Conservation (phyloP, 2,888 invertebrate species). For the Pandemis heparana region DNA sequence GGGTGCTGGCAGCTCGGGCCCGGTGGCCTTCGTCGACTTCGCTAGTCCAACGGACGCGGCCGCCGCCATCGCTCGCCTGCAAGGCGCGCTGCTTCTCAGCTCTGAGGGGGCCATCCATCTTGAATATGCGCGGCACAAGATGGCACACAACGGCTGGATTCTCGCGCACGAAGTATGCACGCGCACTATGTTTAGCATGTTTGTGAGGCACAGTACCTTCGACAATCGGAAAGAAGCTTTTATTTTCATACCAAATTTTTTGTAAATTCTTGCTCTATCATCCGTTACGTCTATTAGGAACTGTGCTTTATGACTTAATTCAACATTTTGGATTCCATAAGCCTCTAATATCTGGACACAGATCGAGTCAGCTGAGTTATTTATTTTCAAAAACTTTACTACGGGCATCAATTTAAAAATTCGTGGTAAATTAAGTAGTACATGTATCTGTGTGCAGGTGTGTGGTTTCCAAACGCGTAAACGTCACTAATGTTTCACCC, state of each 20-base stretch:
- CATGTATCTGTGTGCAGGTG: conserved; percentile 22
- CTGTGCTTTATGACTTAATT: conserved; percentile 20
- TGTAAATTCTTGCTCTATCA: background rate
- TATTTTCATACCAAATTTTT: background rate
- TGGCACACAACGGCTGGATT: conserved; percentile 91
- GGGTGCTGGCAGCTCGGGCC: conserved; percentile 86
- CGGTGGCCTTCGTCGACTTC: conserved; percentile 99
- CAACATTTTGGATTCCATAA: conserved; percentile 48
- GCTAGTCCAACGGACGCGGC: conserved; percentile 96
- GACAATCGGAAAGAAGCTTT: background rate
- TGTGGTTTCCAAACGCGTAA: conserved; percentile 55
- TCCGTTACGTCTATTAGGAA: background rate
- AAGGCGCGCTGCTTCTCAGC: conserved; percentile 98
- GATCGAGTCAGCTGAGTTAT: background rate
- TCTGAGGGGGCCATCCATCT: conserved; percentile 99
- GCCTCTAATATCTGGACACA: conserved; percentile 5
- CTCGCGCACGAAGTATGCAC: conserved; percentile 85
- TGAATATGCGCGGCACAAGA: conserved; percentile 99
- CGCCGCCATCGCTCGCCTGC: conserved; percentile 96
- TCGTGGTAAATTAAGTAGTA: conserved; percentile 1
- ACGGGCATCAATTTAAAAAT: background rate
- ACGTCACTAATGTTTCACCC: conserved; percentile 65
- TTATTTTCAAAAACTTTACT: background rate
- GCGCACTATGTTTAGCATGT: conserved; percentile 61
- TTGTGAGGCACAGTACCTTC: conserved; percentile 43